Evolutionary conservation across 2,113 vertebrate genomes (phyloP), one percentile per base, ranked within the genome.

Genomic region (Speoplatyrhinus poulsoni): DNA sequence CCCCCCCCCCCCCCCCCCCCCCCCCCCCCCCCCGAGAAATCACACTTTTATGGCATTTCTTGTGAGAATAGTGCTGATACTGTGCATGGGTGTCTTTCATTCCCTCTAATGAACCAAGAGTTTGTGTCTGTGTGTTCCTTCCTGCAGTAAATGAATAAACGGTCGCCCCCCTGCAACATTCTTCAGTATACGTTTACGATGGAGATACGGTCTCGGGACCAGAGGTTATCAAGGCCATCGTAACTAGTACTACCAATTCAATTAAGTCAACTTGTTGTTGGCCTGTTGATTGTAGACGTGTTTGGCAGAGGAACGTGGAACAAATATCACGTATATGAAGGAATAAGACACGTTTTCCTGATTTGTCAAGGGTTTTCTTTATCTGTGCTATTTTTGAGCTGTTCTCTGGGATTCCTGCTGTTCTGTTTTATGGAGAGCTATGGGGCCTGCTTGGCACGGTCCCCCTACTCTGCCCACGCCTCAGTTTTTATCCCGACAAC

Each of bases 401-500:
- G 61, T 50, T 49, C 76, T 53, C 67, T 81, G 75, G 75, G 81
- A 88, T 82, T 82, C 79, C 70, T 82, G 73, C 82, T 61, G 71
- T 82, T 57, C 60, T 73, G 68, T 76, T 61, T 52, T 60, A 67
- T 82, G 82, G 52, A 73, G 80, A 71, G 84, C 83, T 86, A 83
- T 62, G 59, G 73, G 83, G 83, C 75, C 66, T 70, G 80, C 78
- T 79, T 86, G 86, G 79, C 81, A 87, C 41, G 1, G 76, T 66
- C 77, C 72, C 77, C 65, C 60, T 26, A 8, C 73, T 83, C 71
- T 80, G 72, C 76, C 80, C 62, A 8, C 65, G 77, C 80, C 78
- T 73, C 86, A 67, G 60, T 77, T 89, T 87, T 87, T 15, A 53
- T 57, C 86, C 83, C 60, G 72, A 70, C 58, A 68, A 86, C 91